A percentile compares a stretch with the other conserved stretches of the same genome.
These are phyloP conservation scores for Sinocyclocheilus grahami DNA, from an alignment of 2,113 vertebrate genomes.

Conservation along the genomic window DNA sequence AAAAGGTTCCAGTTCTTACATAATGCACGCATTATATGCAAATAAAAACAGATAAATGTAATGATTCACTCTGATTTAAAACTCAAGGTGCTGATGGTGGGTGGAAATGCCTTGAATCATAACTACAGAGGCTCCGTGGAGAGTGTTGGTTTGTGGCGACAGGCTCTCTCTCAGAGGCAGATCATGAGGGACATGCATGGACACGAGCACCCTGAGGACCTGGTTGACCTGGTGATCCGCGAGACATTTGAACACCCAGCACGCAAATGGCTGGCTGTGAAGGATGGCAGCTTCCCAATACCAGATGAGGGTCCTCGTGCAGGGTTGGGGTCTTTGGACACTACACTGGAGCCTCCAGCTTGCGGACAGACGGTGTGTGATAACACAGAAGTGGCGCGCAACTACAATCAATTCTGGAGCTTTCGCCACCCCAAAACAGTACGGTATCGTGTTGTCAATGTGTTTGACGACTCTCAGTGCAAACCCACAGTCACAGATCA, in stretches of 20 bases:
- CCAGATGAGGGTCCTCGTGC: constrained; percentile 74
- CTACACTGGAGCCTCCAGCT: constrained; percentile 85
- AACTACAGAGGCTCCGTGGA: constrained; percentile 92
- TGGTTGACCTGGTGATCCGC: constrained; percentile 89
- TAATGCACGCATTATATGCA: neutral
- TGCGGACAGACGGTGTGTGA: constrained; percentile 96
- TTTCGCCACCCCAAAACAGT: constrained; percentile 89
- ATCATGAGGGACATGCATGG: constrained; percentile 87
- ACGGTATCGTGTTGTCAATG: constrained; percentile 91
- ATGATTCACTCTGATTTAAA: constrained; percentile 39
- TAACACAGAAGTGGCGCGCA: constrained; percentile 86
- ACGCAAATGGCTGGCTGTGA: constrained; percentile 89
- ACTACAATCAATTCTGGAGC: constrained; percentile 88
- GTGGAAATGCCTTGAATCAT: constrained; percentile 90
- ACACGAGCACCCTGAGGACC: constrained; percentile 77
- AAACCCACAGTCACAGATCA: constrained; percentile 88
- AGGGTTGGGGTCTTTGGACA: constrained; percentile 83
- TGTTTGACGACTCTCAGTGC: constrained; percentile 79
- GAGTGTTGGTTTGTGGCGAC: constrained; percentile 88
- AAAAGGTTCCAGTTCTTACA: neutral
- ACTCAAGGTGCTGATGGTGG: constrained; percentile 86
- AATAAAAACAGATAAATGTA: neutral
- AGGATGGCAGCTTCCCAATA: constrained; percentile 86
- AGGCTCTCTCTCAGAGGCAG: constrained; percentile 86
- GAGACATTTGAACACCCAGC: constrained; percentile 91